Evolutionary conservation across 2,113 vertebrate genomes (phyloP), one percentile per base, ranked within the genome.

Genomic region (Thymallus thymallus): DNA sequence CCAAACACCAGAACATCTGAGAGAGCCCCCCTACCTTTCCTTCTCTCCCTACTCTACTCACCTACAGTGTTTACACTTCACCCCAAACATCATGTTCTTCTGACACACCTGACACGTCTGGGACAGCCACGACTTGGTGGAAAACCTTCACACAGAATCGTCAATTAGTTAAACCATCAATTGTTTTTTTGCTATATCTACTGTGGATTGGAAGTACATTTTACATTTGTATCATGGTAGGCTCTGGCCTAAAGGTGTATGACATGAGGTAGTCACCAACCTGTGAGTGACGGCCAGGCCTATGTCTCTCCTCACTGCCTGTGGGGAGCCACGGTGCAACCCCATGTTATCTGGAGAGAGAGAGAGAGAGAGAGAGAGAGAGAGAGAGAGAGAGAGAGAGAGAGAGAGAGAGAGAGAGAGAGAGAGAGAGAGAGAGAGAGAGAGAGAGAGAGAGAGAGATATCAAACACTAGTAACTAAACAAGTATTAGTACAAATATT

Each of bases 21-120:
- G 56, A 60, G 20, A 60, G 51, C 51, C 51, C 56, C n/a, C 56
- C n/a, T 16, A n/a, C 16, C 20, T 13, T 4, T 18, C 9, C 20
- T n/a, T 9, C 56, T 3, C 6, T 16, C 56, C n/a, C 5, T 9
- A 60, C 56, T 22, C 56, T n/a, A 86, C 88, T 94, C 85, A 99
- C 98, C 96, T 96, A 94, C 98, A 99, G 79, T 99, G 95, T 91
- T 99, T 99, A 89, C 98, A 99, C 90, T 99, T 99, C 32, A 99
- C 97, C 20, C 98, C 98, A 0, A 99, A 99, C 93, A 99, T 98
- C 98, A 99, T 98, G 91, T 93, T 98, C 73, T 97, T 99, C 90
- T 98, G 97, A 89, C 98, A 99, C 85, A 99, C 97, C n/a, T 98
- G 96, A 90, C 98, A 99, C 6, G 96, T 95, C 92, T 99, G 97